phyloP scores from a whole-genome alignment of 2,797 vertebrate species.

The Tinamus major region DNA sequence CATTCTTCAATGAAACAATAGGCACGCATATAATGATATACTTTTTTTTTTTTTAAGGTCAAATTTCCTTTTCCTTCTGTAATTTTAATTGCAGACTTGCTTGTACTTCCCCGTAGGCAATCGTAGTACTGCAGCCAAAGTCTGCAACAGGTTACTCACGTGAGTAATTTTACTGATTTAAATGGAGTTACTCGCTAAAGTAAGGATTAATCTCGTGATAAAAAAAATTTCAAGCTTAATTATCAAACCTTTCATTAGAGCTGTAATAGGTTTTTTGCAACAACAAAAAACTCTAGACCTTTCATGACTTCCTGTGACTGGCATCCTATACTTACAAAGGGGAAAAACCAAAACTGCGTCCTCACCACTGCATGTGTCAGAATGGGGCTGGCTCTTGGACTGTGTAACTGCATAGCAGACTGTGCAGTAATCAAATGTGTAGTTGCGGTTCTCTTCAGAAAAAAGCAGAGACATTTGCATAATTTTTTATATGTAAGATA shows the following conservation, averaged over 20 bases:
- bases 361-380: background rate
- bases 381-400: background rate
- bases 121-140: slow-evolving; percentile 40
- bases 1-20: background rate
- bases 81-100: slow-evolving; percentile 60
- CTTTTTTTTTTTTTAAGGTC: background rate
- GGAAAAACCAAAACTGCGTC: background rate
- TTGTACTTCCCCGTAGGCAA: slow-evolving; percentile 63
- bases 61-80: slow-evolving; percentile 47
- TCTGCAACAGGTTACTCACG: slow-evolving; percentile 50
- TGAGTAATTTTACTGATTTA: slow-evolving; percentile 54
- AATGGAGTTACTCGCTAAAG: slow-evolving; percentile 42
- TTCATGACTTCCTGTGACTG: background rate
- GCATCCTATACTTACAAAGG: background rate
- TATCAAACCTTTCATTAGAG: slow-evolving; percentile 52
- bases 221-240: slow-evolving; percentile 33
- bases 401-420: background rate
- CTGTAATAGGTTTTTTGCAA: background rate
- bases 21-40: background rate
- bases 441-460: background rate
- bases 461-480: background rate
- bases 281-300: background rate
- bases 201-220: slow-evolving; percentile 56
- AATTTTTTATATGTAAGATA: background rate
- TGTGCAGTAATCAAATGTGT: background rate